Percentiles rank a stretch among this genome's conserved stretches.
phyloP scores from a whole-genome alignment of 2,888 invertebrate species.

The Geophilus truncorum region DNA sequence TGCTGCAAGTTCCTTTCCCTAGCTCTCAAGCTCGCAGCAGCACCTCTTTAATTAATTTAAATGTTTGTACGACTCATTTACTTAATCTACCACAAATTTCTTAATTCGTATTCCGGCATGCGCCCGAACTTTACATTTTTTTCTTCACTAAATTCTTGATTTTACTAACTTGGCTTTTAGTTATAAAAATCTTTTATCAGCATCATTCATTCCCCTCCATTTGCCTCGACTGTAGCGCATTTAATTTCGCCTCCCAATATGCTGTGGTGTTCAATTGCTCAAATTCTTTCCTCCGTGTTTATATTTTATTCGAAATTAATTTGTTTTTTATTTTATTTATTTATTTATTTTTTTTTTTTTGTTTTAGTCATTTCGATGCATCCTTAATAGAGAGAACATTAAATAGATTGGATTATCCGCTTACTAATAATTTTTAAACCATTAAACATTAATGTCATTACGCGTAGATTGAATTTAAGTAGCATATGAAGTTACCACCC shows the following conservation, averaged over 20 bases:
- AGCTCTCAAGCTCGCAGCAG: background rate
- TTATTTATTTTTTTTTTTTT: background rate
- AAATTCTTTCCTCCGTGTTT: background rate
- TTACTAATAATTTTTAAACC: background rate
- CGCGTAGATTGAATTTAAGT: background rate
- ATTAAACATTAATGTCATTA: background rate
- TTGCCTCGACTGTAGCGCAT: background rate
- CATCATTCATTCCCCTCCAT: background rate
- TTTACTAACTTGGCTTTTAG: too few species aligned
- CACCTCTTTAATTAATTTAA: constrained; percentile 25
- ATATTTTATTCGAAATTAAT: background rate
- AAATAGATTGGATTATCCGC: background rate
- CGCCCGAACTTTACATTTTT: background rate
- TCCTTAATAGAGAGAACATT: background rate
- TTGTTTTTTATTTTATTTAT: background rate
- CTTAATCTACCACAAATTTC: constrained; percentile 8
- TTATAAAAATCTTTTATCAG: background rate
- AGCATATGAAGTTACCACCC: background rate
- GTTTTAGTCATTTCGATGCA: background rate
- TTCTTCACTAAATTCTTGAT: background rate
- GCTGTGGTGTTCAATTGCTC: too few species aligned
- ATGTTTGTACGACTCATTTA: background rate
- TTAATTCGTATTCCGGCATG: too few species aligned
- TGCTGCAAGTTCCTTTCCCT: background rate
- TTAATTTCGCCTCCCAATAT: too few species aligned